phyloP scores from a whole-genome alignment of 2,888 invertebrate species.

The Drosophila rubida region DNA sequence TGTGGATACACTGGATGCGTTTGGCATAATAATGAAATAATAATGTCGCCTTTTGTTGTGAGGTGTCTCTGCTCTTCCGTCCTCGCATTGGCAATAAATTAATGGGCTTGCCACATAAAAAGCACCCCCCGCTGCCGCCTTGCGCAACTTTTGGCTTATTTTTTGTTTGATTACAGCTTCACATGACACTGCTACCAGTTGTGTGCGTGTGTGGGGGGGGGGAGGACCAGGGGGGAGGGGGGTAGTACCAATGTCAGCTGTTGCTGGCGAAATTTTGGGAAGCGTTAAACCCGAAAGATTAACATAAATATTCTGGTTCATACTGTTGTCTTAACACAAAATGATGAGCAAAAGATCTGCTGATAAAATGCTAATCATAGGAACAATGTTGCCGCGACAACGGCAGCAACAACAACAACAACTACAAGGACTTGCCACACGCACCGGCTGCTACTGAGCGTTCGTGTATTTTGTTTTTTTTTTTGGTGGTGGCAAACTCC shows the following conservation, averaged over 20 bases:
- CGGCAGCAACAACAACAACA: conserved; percentile 21
- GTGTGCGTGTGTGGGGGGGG: conserved; percentile 6
- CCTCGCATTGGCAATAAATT: conserved; percentile 66
- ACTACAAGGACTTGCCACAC: conserved; percentile 40
- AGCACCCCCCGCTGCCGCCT: conserved; percentile 57
- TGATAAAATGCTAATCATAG: conserved; percentile 80
- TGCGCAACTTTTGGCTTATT: conserved; percentile 1
- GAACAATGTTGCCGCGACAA: conserved; percentile 64
- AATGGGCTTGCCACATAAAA: conserved; percentile 77
- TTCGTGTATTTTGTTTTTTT: conserved; percentile 3
- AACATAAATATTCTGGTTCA: conserved; percentile 67
- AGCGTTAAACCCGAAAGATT: conserved; percentile 58
- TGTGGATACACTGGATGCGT: conserved; percentile 63
- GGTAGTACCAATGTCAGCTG: conserved; percentile 58
- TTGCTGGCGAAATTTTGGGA: conserved; percentile 31
- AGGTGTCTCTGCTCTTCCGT: conserved; percentile 65
- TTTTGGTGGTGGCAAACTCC: conserved; percentile 49
- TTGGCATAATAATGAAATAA: conserved; percentile 81
- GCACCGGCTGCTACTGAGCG: conserved; percentile 47
- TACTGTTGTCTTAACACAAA: conserved; percentile 57
- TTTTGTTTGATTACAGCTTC: conserved; percentile 64
- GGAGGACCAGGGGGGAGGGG: neutral
- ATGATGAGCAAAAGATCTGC: conserved; percentile 65
- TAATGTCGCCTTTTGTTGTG: conserved; percentile 77
- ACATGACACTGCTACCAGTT: conserved; percentile 53